Evolutionary conservation across 2,888 invertebrate species (phyloP).

Genomic region (Drosophila setosimentum): DNA sequence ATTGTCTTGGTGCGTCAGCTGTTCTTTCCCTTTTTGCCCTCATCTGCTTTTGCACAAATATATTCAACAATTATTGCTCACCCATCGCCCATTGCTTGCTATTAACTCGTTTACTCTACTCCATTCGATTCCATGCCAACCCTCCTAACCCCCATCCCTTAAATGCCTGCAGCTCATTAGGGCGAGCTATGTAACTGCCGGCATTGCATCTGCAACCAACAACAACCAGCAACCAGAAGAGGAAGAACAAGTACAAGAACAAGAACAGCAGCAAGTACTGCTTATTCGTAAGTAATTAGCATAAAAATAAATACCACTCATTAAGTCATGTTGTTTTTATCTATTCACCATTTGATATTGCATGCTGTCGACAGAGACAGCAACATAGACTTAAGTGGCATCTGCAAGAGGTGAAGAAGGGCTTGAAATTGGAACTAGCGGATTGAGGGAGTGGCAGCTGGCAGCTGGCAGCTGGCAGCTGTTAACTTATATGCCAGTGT

Average conservation of each 20-base stretch:
- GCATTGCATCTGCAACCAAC: slow-evolving; percentile 38
- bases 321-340: slow-evolving; percentile 79
- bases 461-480: slow-evolving; percentile 13
- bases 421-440: not conserved
- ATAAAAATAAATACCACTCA: slow-evolving; percentile 80
- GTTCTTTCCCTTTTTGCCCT: slow-evolving; percentile 8
- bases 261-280: slow-evolving; percentile 26
- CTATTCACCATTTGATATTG: slow-evolving; percentile 73
- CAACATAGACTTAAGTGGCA: not conserved
- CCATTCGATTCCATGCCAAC: not conserved
- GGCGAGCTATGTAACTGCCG: slow-evolving; percentile 49
- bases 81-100: slow-evolving; percentile 47
- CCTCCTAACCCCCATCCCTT: not conserved
- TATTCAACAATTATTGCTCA: slow-evolving; percentile 66
- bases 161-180: slow-evolving; percentile 61
- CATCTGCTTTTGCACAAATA: slow-evolving; percentile 32
- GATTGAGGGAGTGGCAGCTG: not conserved
- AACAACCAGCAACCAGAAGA: slow-evolving; percentile 5
- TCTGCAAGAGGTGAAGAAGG: slow-evolving; percentile 6
- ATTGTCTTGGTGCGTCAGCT: slow-evolving; percentile 12
- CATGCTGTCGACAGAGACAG: slow-evolving; percentile 34
- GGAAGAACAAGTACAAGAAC: slow-evolving; percentile 6
- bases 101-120: slow-evolving; percentile 9
- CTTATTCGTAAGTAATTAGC: slow-evolving; percentile 79
- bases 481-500: slow-evolving; percentile 6